phyloP scores from a whole-genome alignment of 2,797 vertebrate genomes.

The Alauda arvensis region DNA sequence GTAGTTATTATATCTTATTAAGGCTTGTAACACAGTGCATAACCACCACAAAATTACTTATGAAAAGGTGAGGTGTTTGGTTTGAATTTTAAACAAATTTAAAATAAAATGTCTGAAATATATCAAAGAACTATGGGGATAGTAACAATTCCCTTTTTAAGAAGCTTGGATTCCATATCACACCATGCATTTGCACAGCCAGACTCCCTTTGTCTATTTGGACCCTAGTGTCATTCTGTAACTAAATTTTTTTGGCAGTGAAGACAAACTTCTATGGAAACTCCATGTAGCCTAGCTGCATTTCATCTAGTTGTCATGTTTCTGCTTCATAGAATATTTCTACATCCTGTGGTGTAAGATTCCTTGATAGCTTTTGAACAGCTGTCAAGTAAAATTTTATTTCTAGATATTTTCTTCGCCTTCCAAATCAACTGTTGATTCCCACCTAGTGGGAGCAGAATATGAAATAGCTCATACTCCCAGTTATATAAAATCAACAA shows the following conservation, averaged over 20 bases:
- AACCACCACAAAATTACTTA: not conserved
- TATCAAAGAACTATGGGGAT: not conserved
- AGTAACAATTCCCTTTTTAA: not conserved
- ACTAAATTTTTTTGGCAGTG: not conserved
- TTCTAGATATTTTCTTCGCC: not conserved
- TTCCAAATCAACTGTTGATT: slow-evolving; percentile 31
- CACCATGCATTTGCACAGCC: not conserved
- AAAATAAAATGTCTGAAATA: not conserved
- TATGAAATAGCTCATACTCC: not conserved
- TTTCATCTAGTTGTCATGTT: slow-evolving; percentile 35
- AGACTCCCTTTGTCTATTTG: not conserved
- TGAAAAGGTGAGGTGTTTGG: not conserved
- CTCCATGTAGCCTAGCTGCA: not conserved
- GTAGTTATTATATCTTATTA: not conserved
- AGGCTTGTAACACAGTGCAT: not conserved
- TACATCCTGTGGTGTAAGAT: not conserved
- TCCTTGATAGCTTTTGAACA: slow-evolving; percentile 41
- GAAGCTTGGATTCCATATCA: not conserved
- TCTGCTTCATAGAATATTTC: slow-evolving; percentile 35
- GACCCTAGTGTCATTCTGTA: not conserved
- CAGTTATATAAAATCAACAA: not conserved
- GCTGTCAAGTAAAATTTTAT: slow-evolving; percentile 47
- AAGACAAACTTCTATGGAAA: slow-evolving; percentile 5
- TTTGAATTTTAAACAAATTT: not conserved
- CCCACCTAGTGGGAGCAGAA: not conserved